Evolutionary conservation across 2,113 vertebrate genomes (phyloP).

Genomic region (Procavia capensis): DNA sequence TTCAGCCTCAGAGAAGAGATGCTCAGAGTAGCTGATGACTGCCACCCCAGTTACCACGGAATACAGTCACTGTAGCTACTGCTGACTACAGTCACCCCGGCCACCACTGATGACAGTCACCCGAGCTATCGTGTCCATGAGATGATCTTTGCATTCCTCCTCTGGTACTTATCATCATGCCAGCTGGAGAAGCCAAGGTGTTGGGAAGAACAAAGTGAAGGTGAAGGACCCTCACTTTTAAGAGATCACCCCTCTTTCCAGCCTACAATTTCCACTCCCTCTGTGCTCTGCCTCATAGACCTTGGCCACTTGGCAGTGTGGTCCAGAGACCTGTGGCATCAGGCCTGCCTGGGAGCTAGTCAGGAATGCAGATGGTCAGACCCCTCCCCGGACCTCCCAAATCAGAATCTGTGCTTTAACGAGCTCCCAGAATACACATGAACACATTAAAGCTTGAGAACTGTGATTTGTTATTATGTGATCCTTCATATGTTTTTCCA

Average conservation of each 20-base stretch:
- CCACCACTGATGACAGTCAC: no score
- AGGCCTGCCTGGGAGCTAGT: not conserved
- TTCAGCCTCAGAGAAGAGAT: not conserved
- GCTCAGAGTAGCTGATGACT: no score
- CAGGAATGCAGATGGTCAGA: not conserved
- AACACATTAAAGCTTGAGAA: not conserved
- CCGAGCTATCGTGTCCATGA: not conserved
- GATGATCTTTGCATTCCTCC: no score
- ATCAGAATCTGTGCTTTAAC: not conserved
- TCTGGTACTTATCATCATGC: not conserved
- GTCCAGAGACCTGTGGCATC: no score
- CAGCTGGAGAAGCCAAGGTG: not conserved
- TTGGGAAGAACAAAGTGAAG: not conserved
- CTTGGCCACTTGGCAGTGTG: not conserved
- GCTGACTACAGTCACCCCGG: no score
- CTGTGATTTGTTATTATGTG: not conserved
- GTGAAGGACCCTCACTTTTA: not conserved
- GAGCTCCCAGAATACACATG: not conserved
- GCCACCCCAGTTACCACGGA: no score
- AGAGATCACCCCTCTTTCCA: constrained; percentile 35
- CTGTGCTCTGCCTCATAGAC: not conserved
- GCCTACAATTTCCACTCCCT: accelerated
- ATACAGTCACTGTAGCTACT: no score
- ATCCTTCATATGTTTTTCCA: not conserved
- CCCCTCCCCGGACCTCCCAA: not conserved